These are phyloP conservation scores for Alcis repandata DNA, from an alignment of 2,888 invertebrate species.

Conservation along the genomic window DNA sequence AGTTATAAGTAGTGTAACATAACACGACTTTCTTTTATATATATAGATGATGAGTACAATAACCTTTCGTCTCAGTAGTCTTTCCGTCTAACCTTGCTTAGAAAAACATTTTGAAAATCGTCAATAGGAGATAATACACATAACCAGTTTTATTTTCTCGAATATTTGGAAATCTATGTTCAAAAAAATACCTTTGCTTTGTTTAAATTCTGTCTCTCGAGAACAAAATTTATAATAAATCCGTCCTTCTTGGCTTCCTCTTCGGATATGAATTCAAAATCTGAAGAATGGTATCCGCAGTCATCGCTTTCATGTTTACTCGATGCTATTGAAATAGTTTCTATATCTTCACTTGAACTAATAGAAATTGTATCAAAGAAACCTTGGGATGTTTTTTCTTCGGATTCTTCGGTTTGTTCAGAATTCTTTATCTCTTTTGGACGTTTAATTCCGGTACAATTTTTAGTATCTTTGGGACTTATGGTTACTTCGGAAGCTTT, in stretches of 20 bases:
- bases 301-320: conserved; percentile 28
- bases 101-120: too few relatives aligned
- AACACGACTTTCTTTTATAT: too few relatives aligned
- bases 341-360: conserved; percentile 25
- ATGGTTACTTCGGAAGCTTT: not conserved
- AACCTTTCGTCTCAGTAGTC: too few relatives aligned
- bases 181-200: conserved; percentile 8
- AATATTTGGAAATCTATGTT: too few relatives aligned
- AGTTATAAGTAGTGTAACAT: too few relatives aligned
- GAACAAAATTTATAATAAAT: conserved; percentile 46
- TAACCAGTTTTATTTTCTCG: too few relatives aligned
- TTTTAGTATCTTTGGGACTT: not conserved
- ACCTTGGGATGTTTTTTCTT: not conserved
- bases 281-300: conserved; percentile 69
- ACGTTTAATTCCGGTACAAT: not conserved
- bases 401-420: not conserved
- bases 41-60: too few relatives aligned
- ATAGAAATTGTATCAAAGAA: conserved; percentile 28
- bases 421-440: not conserved
- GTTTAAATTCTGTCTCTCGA: not conserved
- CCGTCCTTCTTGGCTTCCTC: conserved; percentile 61
- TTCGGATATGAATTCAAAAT: conserved; percentile 78
- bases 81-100: too few relatives aligned
- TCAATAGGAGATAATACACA: too few relatives aligned
- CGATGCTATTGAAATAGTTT: not conserved